phyloP scores from a whole-genome alignment of 2,797 vertebrate species.

The Delichon dasypus region DNA sequence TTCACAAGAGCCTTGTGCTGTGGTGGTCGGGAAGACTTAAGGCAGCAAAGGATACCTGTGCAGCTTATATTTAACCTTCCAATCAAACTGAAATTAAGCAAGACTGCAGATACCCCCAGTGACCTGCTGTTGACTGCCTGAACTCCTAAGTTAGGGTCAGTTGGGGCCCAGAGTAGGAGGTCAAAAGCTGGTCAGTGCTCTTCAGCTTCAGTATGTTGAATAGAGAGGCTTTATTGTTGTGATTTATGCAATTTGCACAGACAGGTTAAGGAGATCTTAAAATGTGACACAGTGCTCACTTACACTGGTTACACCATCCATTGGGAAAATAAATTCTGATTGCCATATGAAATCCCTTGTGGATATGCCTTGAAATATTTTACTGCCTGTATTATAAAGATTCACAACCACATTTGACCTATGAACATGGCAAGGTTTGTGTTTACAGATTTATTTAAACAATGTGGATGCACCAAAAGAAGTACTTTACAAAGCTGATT shows the following conservation, averaged over 20 bases:
- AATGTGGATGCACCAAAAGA: constrained; percentile 73
- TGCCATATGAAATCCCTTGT: constrained; percentile 81
- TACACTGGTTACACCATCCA: constrained; percentile 71
- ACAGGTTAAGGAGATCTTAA: constrained; percentile 85
- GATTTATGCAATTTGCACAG: constrained; percentile 91
- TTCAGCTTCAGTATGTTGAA: constrained; percentile 78
- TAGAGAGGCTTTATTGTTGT: constrained; percentile 85
- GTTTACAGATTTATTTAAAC: constrained; percentile 82
- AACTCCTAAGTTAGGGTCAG: constrained; percentile 91
- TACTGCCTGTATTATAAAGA: constrained; percentile 74
- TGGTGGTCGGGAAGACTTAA: constrained; percentile 33
- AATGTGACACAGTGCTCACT: constrained; percentile 78
- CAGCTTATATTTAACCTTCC: constrained; percentile 74
- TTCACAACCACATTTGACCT: constrained; percentile 80
- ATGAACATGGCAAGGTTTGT: constrained; percentile 78
- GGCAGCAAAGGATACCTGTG: constrained; percentile 63
- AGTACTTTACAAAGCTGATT: constrained; percentile 81
- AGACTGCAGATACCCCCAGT: constrained; percentile 73
- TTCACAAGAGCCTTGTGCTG: constrained; percentile 7
- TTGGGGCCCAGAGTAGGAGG: constrained; percentile 87
- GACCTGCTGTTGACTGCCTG: constrained; percentile 96
- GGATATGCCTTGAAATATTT: constrained; percentile 83
- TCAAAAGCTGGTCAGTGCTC: constrained; percentile 90
- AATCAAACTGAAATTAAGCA: constrained; percentile 79
- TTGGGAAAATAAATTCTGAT: constrained; percentile 85